These are phyloP conservation scores for Neogale vison DNA, from an alignment of 2,113 vertebrate genomes.

Conservation along the genomic window DNA sequence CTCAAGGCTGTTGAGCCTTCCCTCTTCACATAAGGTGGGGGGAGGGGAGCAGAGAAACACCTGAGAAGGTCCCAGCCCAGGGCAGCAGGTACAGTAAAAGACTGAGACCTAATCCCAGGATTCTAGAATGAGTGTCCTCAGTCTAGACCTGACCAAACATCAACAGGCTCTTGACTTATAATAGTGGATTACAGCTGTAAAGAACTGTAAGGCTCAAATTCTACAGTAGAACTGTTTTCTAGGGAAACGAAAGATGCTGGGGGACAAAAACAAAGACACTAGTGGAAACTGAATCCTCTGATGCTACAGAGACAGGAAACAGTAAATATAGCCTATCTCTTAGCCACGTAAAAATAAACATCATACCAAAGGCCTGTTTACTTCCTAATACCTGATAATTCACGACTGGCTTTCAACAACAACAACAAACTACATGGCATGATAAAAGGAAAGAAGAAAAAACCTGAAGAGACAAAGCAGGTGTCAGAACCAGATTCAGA, in stretches of 20 bases:
- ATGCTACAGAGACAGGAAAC: neutral
- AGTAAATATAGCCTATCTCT: neutral
- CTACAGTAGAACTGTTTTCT: neutral
- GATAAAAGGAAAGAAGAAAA: neutral
- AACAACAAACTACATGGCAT: neutral
- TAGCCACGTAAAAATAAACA: neutral
- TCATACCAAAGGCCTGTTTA: neutral
- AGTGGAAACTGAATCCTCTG: neutral
- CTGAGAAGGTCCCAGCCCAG: neutral
- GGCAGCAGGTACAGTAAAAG: neutral
- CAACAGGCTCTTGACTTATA: neutral
- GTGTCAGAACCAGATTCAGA: neutral
- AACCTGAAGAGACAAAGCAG: neutral
- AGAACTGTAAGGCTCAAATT: neutral
- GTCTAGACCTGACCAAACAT: neutral
- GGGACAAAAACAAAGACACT: neutral
- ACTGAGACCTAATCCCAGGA: neutral
- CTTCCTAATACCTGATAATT: neutral
- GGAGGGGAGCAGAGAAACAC: neutral
- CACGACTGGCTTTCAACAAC: neutral
- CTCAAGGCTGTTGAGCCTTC: neutral
- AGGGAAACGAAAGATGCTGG: neutral
- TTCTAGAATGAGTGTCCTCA: neutral
- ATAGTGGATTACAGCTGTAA: neutral
- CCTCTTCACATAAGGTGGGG: neutral